phyloP scores from a whole-genome alignment of 2,888 invertebrate species.

The Ypsolopha scabrella region DNA sequence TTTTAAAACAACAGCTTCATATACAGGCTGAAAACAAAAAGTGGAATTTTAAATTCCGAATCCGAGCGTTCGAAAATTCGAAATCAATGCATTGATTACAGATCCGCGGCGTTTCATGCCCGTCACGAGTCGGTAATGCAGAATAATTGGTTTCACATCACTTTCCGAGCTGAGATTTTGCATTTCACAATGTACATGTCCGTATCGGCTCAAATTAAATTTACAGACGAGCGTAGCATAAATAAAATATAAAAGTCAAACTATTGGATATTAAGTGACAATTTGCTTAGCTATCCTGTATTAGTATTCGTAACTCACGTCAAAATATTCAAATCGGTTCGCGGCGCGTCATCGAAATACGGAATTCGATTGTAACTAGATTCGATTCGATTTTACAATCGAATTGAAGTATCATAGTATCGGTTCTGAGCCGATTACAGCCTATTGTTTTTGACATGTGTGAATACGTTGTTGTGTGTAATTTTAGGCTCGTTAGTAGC shows the following conservation, averaged over 20 bases:
- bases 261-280: conserved; percentile 33
- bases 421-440: conserved; percentile 30
- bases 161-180: conserved; percentile 4
- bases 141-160: conserved; percentile 18
- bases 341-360: conserved; percentile 48
- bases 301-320: conserved; percentile 49
- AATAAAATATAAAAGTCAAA: conserved; percentile 46
- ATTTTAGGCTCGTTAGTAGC: conserved; percentile 6
- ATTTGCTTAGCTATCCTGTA: conserved; percentile 51
- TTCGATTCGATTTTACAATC: conserved; percentile 21
- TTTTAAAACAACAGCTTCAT: background rate
- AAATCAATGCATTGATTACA: conserved; percentile 7
- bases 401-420: conserved; percentile 17
- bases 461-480: conserved; percentile 1
- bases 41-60: background rate
- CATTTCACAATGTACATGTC: background rate
- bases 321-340: conserved; percentile 63
- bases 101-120: conserved; percentile 3
- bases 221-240: conserved; percentile 39
- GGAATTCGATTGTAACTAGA: conserved; percentile 23
- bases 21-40: background rate
- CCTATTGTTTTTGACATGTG: conserved; percentile 26
- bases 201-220: conserved; percentile 39
- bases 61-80: conserved; percentile 13
- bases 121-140: conserved; percentile 13